These are phyloP conservation scores for Australoheros facetus DNA, from an alignment of 2,797 vertebrate species.

Conservation along the genomic window DNA sequence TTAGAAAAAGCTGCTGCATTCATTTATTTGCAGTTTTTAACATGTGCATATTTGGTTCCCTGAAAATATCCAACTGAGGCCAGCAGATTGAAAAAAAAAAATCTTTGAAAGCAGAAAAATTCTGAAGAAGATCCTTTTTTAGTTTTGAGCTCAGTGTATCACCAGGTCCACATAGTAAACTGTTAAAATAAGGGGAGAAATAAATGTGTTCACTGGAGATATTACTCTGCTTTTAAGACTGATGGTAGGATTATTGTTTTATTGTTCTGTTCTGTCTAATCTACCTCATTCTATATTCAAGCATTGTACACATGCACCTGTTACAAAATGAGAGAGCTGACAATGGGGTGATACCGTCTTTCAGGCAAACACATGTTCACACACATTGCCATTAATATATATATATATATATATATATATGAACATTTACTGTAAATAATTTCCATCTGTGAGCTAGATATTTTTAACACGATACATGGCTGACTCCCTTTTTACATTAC, in stretches of 20 bases:
- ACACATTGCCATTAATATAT: not conserved
- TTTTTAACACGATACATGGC: fast-evolving
- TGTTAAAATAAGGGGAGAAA: not conserved
- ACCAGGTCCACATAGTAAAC: not conserved
- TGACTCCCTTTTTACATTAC: not conserved
- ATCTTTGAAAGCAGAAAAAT: not conserved
- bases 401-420: too few relatives aligned
- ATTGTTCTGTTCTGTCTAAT: not conserved
- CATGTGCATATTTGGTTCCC: not conserved
- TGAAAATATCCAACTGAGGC: not conserved
- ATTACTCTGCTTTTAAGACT: not conserved
- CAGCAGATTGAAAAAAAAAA: not conserved
- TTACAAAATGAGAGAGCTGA: not conserved
- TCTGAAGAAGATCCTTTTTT: not conserved
- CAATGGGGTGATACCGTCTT: not conserved
- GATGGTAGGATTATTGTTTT: not conserved
- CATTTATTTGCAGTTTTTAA: not conserved
- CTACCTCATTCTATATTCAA: not conserved
- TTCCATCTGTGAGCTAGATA: not conserved
- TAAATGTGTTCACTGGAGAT: not conserved
- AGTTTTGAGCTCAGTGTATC: not conserved
- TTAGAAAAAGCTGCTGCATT: not conserved
- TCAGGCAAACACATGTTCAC: not conserved
- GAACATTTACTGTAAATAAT: not conserved
- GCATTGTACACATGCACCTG: not conserved